A percentile compares a stretch with the other conserved stretches of the same genome.
Evolutionary conservation across 2,797 vertebrate species (phyloP).

Genomic region (Esox masquinongy): DNA sequence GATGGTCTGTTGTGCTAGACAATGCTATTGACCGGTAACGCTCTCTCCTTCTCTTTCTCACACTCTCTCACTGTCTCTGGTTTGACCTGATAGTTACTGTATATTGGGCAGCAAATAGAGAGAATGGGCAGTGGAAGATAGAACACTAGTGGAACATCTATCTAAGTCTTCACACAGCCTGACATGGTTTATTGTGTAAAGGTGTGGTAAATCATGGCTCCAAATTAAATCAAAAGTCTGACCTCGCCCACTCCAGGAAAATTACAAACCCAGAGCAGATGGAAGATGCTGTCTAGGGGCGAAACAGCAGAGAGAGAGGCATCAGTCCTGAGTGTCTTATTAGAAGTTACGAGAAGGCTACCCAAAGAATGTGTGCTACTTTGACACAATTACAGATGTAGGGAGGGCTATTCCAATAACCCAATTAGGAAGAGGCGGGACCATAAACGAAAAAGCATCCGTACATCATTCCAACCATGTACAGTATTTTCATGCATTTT

Average conservation of each 20-base stretch:
- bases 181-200: conserved; percentile 18
- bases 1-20: conserved; percentile 46
- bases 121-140: not conserved
- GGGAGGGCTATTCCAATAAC: too few species aligned
- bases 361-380: conserved; percentile 7
- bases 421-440: too few species aligned
- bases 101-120: not conserved
- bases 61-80: not conserved
- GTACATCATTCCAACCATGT: too few species aligned
- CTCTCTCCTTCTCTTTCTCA: not conserved
- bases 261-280: conserved; percentile 21
- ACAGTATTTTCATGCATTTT: too few species aligned
- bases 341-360: conserved; percentile 3
- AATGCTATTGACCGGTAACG: conserved; percentile 39
- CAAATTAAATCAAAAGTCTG: conserved; percentile 20
- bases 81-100: not conserved
- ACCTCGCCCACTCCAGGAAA: conserved; percentile 16
- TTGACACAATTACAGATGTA: not conserved
- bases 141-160: not conserved
- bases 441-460: too few species aligned
- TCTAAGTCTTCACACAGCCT: not conserved
- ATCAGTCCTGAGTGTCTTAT: conserved; percentile 17
- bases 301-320: conserved; percentile 12
- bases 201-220: conserved; percentile 19
- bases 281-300: conserved; percentile 23